These are phyloP conservation scores for Pipistrellus kuhlii DNA, from an alignment of 2,797 vertebrate species.

Conservation along the genomic window DNA sequence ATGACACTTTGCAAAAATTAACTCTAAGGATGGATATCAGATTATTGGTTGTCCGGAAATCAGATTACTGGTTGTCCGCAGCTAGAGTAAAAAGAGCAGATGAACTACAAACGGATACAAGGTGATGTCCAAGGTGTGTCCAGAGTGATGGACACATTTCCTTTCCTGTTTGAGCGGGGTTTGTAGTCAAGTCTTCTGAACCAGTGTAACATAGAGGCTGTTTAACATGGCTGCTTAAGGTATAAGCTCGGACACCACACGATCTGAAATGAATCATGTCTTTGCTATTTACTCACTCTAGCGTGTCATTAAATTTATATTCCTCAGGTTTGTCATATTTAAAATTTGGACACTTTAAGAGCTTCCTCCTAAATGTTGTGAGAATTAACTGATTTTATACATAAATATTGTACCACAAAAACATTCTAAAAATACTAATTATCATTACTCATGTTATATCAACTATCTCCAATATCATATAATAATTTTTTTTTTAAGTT, in stretches of 20 bases:
- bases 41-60: not conserved
- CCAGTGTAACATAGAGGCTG: not conserved
- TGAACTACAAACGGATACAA: not conserved
- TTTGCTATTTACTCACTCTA: not conserved
- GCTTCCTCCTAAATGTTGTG: not conserved
- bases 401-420: not conserved
- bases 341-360: not conserved
- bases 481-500: no score
- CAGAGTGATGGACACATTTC: not conserved
- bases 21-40: not conserved
- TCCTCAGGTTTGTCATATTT: not conserved
- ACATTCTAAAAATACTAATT: not conserved
- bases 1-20: not conserved
- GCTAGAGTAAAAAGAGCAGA: not conserved
- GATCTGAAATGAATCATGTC: not conserved
- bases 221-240: not conserved
- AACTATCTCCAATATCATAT: not conserved
- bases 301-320: not conserved
- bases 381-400: not conserved
- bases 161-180: not conserved
- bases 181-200: not conserved
- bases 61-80: no score
- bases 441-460: not conserved
- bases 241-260: not conserved
- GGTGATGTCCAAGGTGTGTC: no score